Percentiles rank a stretch among this genome's conserved stretches.
Evolutionary conservation across 2,888 invertebrate species (phyloP).

Genomic region (Hesperia comma): DNA sequence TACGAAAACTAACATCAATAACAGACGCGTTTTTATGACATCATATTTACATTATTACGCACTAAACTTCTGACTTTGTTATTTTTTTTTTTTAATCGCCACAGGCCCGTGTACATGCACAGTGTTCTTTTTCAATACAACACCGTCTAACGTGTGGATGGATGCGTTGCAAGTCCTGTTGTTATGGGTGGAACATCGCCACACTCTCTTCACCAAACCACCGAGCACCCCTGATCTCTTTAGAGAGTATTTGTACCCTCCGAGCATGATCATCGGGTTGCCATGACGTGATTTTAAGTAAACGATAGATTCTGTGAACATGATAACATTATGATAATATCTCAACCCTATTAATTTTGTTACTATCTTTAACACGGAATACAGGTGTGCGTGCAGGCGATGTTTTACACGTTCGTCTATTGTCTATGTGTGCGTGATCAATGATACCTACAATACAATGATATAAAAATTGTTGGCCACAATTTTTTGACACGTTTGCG

Average conservation of each 20-base stretch:
- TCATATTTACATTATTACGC: too few relatives aligned
- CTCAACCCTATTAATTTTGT: too few relatives aligned
- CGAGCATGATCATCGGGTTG: conserved; percentile 49
- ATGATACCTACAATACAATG: too few relatives aligned
- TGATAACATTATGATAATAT: background rate
- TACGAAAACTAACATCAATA: too few relatives aligned
- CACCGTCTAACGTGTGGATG: conserved; percentile 41
- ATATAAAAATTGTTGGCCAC: too few relatives aligned
- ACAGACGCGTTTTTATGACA: too few relatives aligned
- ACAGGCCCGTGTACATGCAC: conserved; percentile 38
- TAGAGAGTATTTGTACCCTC: conserved; percentile 49
- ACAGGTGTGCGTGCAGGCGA: too few relatives aligned
- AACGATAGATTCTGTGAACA: conserved; percentile 19
- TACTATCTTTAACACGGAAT: too few relatives aligned
- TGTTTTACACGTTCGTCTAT: too few relatives aligned
- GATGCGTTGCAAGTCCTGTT: conserved; percentile 44
- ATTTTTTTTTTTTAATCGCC: background rate
- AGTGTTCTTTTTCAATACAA: conserved; percentile 37
- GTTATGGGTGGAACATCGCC: conserved; percentile 51
- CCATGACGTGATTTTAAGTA: conserved; percentile 46
- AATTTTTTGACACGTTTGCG: too few relatives aligned
- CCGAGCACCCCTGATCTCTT: conserved; percentile 24
- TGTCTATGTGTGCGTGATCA: too few relatives aligned
- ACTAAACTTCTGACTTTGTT: background rate
- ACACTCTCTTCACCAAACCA: conserved; percentile 42